Evolutionary conservation across 2,797 vertebrate genomes (phyloP).

Genomic region (Propithecus perrieri): DNA sequence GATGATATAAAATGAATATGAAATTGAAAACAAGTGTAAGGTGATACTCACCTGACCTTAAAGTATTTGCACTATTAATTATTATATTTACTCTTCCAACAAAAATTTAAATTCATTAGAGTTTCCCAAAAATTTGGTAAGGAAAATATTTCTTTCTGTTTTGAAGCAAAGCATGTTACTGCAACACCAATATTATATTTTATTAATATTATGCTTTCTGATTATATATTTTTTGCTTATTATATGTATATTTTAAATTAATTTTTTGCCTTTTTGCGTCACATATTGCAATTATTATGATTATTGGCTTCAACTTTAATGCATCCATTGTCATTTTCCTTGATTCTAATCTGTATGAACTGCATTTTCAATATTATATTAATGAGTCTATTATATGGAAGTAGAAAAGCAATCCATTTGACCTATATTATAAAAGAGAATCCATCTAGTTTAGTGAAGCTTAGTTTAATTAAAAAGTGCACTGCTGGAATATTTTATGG

Average conservation of each 20-base stretch:
- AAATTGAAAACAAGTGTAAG: neutral
- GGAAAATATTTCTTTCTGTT: neutral
- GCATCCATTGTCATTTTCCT: neutral
- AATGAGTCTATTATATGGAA: neutral
- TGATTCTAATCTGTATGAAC: neutral
- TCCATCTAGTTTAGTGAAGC: neutral
- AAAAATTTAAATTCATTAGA: neutral
- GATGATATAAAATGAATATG: neutral
- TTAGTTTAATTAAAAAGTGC: slow-evolving; percentile 31
- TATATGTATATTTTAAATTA: neutral
- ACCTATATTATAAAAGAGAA: neutral
- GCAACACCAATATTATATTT: neutral
- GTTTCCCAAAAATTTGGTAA: neutral
- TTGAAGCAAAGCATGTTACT: neutral
- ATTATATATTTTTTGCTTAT: neutral
- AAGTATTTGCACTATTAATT: neutral
- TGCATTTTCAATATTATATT: slow-evolving; percentile 26
- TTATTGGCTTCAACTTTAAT: neutral
- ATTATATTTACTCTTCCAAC: neutral
- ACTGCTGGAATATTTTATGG: neutral
- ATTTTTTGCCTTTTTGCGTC: neutral
- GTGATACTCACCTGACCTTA: neutral
- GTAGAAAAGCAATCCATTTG: neutral
- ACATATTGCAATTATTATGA: neutral
- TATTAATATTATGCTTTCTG: neutral